Base-by-base conservation (phyloP, 2,113 vertebrate genomes). In the Sardina pilchardus region DNA sequence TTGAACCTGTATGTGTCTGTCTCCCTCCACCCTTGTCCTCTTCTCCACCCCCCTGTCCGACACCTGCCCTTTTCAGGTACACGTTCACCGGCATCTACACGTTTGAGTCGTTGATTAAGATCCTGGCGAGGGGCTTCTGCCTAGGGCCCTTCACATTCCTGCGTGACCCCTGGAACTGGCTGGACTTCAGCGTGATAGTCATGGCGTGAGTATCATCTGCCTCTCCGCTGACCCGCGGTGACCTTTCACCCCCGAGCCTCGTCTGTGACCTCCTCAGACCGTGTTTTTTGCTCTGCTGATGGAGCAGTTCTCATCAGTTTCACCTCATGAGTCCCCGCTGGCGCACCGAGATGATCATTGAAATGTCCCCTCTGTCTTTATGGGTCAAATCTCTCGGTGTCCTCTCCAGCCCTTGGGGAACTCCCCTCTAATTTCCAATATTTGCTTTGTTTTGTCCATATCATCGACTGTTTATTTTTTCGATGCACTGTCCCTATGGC, bases 11-110 rank as follows among this genome's bases (percentile, higher is more conserved):
- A 34, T 83, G 26, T 34, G 39, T 39, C 43, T 85, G 16, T 82
- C 53, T 8, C 34, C 44, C 36, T 43, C 34, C 21, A 7, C 30
- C 81, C 78, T 43, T 53, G 21, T 53, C 56, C 48, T 43, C 30
- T 90, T 78, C 39, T 53, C 90, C 90, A 87, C 86, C 83, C 86
- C 86, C 83, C 86, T 16, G n/a, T 78, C 30, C 53, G 17, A 7
- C 81, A 16, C 82, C 0, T 81, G 90, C 81, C 56, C 2, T 90
- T 83, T 87, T n/a, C 95, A 99, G 98, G 95, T 99, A 99, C 89
- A 99, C 97, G 89, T 99, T 99, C 92, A 99, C 98, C 86, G 98
- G 97, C 89, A 99, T 99, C 94, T 99, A 99, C 89, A 99, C 98
- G 26, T 99, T 99, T 86, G 98, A 99, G 94, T 99, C 98, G 10